Evolutionary conservation across 2,113 vertebrate genomes (phyloP).

Genomic region (Zosterops borbonicus): DNA sequence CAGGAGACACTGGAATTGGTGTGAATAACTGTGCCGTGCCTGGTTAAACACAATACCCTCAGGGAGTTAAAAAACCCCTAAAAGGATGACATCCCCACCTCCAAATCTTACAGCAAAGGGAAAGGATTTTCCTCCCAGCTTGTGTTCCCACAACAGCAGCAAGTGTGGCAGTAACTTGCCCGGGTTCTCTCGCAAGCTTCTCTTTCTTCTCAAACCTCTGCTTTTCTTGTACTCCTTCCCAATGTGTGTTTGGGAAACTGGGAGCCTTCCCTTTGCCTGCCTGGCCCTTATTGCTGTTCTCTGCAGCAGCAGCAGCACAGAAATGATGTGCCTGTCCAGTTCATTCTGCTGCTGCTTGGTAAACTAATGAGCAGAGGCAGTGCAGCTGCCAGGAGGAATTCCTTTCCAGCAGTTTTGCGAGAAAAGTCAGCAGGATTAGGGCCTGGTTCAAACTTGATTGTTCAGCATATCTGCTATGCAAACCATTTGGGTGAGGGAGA

Average conservation of each 20-base stretch:
- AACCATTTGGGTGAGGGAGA: slow-evolving; percentile 62
- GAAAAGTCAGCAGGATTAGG: slow-evolving; percentile 68
- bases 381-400: slow-evolving; percentile 69
- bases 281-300: background rate
- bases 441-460: slow-evolving; percentile 64
- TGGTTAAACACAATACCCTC: slow-evolving; percentile 11
- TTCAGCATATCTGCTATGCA: slow-evolving; percentile 69
- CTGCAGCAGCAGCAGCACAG: background rate
- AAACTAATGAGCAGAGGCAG: slow-evolving; percentile 42
- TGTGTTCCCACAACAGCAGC: background rate
- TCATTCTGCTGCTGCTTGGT: slow-evolving; percentile 35
- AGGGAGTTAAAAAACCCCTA: background rate
- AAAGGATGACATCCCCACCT: background rate
- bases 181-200: accelerated
- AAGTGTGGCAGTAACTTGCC: background rate
- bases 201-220: background rate
- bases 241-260: accelerated
- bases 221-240: background rate
- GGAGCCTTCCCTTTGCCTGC: background rate
- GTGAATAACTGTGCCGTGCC: background rate
- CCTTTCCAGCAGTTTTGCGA: slow-evolving; percentile 64
- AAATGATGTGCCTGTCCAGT: slow-evolving; percentile 34
- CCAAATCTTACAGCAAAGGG: background rate
- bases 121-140: background rate
- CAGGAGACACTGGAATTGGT: slow-evolving; percentile 28